phyloP scores from a whole-genome alignment of 1,140 invertebrate species.

The silkworm (Bombyx mori) region ASM3026992v2 NC_085107.1:3621001-3621500 shows the following conservation, averaged over 20 bases:
- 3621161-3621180: too few species aligned
- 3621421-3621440: constrained; percentile 50
- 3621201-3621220: background rate
- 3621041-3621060: too few species aligned
- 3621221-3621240: background rate
- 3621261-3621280: constrained; percentile 98
- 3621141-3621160: too few species aligned
- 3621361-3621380: constrained; percentile 24
- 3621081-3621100: too few species aligned
- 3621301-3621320: constrained; percentile 79
- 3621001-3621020: too few species aligned
- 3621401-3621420: constrained; percentile 44
- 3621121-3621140: too few species aligned
- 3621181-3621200: background rate
- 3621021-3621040: too few species aligned
- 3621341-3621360: constrained; percentile 21
- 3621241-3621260: constrained; percentile 75
- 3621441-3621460: constrained; percentile 45
- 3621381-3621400: constrained; percentile 34
- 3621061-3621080: too few species aligned
- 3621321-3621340: constrained; percentile 25
- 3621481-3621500: too few species aligned
- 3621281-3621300: constrained; percentile 93
- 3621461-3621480: constrained; percentile 38
- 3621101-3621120: too few species aligned